Base-by-base conservation (phyloP, 35 echinoderm and acorn worm genomes). In the Ptychodera flava region DNA sequence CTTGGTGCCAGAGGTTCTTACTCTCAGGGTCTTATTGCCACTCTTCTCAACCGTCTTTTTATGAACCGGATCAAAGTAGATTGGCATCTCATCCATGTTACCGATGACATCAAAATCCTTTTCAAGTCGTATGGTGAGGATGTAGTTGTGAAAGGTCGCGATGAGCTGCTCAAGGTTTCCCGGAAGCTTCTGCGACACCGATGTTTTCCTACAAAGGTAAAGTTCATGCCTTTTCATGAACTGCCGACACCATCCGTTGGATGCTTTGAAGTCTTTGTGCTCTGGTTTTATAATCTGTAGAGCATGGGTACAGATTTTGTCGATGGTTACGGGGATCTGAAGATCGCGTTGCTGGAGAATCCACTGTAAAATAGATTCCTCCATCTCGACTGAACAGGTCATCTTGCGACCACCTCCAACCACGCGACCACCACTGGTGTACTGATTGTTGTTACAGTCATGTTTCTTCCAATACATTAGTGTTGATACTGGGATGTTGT, bases 1-100 rank as follows among this genome's bases (percentile, higher is more conserved):
- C 36, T 88, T 35, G 78, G 78, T 35, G 1, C 86, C 78, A 22
- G 86, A 36, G 0, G 86, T 88, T 29, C 33, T 88, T 0, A 88
- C 38, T 0, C 15, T 1, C 27, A 88, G 34, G 29, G 86, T 81
- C 1, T 53, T 87, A 27, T 31, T 28, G 34, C 75, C 77, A 14
- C 22, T 33, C 1, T 33, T 30, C 31, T 33, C 34, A 1, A 82
- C n/a, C 1, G 80, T 82, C 0, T 33, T 29, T 2, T 82, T 82
- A 2, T 33, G 30, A 2, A 22, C 1, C 31, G 34, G 31, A 33
- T 82, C 80, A 27, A 82, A 82, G 27, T 1, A 33, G 16, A 82
- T 30, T 33, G 80, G 80, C 32, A 27, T 82, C 34, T 82, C 80
- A 33, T 82, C 80, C 80, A 82, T 82, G 80, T 82, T 82, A 29